phyloP scores from a whole-genome alignment of 2,113 vertebrate genomes.

The Monopterus albus region DNA sequence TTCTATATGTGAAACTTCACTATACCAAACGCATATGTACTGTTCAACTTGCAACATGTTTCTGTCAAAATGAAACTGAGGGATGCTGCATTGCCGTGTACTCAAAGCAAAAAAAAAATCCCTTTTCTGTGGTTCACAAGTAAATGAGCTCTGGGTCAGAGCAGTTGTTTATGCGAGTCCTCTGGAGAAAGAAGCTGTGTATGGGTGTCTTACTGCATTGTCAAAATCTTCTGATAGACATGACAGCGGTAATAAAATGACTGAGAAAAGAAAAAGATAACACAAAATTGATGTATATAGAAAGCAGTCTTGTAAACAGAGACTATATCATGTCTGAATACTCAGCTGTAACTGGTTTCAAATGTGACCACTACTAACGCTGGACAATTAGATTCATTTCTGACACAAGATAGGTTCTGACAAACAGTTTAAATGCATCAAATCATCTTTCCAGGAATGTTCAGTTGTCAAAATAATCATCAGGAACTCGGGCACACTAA shows the following conservation, averaged over 20 bases:
- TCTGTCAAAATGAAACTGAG: too few species aligned
- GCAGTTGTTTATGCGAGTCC: slow-evolving; percentile 10
- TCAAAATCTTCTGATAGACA: slow-evolving; percentile 32
- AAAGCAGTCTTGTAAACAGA: not conserved
- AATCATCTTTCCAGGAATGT: not conserved
- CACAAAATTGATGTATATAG: not conserved
- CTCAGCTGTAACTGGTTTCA: not conserved
- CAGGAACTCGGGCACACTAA: not conserved
- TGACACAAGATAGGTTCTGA: slow-evolving; percentile 1
- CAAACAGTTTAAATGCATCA: not conserved
- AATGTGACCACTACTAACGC: not conserved
- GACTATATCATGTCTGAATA: not conserved
- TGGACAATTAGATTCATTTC: not conserved
- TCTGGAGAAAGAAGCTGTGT: slow-evolving; percentile 1
- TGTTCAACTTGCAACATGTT: too few species aligned
- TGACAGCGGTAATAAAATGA: too few species aligned
- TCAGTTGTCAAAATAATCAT: slow-evolving; percentile 8
- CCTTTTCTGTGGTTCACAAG: slow-evolving; percentile 21
- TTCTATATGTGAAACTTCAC: not conserved
- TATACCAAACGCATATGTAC: too few species aligned
- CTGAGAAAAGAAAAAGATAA: not conserved
- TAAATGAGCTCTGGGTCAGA: slow-evolving; percentile 8
- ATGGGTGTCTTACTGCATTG: slow-evolving; percentile 1
- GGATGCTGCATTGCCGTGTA: not conserved
- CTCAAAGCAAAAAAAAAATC: too few species aligned